Evolutionary conservation across 2,888 invertebrate genomes (phyloP).

Genomic region (Maniola hyperantus): DNA sequence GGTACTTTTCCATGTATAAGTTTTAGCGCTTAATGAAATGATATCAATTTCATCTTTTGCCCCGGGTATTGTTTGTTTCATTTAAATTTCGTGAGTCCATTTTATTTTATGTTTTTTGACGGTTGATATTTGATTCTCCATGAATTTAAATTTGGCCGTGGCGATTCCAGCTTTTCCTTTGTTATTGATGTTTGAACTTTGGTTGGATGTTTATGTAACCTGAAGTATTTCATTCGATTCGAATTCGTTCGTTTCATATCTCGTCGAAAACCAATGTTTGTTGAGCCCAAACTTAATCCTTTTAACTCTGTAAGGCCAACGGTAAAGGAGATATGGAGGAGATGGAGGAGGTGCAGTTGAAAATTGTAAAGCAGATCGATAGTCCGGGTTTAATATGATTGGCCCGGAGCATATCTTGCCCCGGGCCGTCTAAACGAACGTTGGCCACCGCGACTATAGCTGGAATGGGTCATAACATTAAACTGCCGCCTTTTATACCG

Average conservation of each 20-base stretch:
- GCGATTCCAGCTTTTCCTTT: not conserved
- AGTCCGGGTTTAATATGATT: not conserved
- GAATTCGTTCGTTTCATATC: not conserved
- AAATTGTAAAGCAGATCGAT: constrained; percentile 3
- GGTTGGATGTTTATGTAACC: not conserved
- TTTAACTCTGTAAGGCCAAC: not conserved
- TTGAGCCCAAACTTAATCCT: not conserved
- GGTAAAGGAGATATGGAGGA: not conserved
- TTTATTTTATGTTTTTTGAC: not conserved
- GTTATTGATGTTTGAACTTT: not conserved
- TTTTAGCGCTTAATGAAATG: not conserved
- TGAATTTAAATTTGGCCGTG: not conserved
- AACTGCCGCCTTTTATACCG: constrained; percentile 32
- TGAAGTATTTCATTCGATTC: not conserved
- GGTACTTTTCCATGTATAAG: not conserved
- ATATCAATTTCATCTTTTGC: not conserved
- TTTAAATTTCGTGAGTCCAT: not conserved
- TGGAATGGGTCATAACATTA: constrained; percentile 21
- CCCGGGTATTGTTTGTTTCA: not conserved
- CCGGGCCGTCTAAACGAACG: constrained; percentile 14
- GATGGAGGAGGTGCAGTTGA: not conserved
- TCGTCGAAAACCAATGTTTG: constrained; percentile 4
- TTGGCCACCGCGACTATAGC: not conserved
- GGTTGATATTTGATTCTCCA: not conserved
- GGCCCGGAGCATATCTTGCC: constrained; percentile 15